phyloP scores from a whole-genome alignment of 2,113 vertebrate genomes.

The Chiloscyllium plagiosum region DNA sequence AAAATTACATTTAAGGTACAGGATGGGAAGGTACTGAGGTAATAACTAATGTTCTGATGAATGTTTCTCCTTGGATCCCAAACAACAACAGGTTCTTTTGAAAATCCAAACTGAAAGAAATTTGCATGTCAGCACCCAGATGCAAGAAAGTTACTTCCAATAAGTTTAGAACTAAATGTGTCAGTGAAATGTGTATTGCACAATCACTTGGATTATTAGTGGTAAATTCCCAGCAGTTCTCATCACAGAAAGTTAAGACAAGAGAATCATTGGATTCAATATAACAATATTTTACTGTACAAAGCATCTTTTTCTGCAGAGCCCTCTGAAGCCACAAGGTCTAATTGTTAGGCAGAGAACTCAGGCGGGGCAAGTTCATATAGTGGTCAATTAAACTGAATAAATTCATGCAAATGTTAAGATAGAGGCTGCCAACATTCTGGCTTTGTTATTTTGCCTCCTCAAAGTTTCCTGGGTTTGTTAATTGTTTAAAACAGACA shows the following conservation, averaged over 20 bases:
- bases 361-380: background rate
- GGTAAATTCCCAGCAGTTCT: background rate
- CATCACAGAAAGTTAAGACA: background rate
- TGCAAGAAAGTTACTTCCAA: background rate
- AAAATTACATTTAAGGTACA: background rate
- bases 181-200: background rate
- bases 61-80: background rate
- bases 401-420: background rate
- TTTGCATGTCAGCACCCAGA: background rate
- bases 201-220: background rate
- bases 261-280: background rate
- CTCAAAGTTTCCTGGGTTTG: background rate
- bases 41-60: background rate
- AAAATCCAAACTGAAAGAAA: background rate
- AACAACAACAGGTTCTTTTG: background rate
- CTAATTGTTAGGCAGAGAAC: background rate
- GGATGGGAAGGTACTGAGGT: background rate
- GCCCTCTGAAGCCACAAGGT: background rate
- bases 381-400: background rate
- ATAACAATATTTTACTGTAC: background rate
- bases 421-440: background rate
- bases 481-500: background rate
- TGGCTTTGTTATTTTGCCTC: background rate
- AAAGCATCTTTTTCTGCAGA: background rate
- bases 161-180: background rate